A percentile compares a stretch with the other conserved stretches of the same genome.
Evolutionary conservation across 2,797 vertebrate species (phyloP).

Genomic region (Amblyraja radiata): DNA sequence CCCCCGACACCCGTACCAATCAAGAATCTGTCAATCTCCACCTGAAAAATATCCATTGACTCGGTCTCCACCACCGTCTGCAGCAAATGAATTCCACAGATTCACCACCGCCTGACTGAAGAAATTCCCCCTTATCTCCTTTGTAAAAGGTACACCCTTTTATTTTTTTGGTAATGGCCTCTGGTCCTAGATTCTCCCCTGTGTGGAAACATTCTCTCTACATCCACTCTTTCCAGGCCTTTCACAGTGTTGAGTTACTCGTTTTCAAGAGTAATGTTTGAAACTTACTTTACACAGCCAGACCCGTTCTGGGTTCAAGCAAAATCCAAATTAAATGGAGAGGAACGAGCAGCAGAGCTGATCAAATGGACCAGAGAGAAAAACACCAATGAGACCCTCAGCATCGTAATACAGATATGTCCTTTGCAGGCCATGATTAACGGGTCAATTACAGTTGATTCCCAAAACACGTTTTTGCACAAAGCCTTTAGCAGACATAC

Average conservation of each 20-base stretch:
- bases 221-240: too few relatives aligned
- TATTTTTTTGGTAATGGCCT: too few relatives aligned
- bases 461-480: neutral
- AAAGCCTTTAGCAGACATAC: neutral
- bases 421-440: neutral
- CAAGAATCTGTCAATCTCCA: too few relatives aligned
- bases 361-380: slow-evolving; percentile 19
- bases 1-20: too few relatives aligned
- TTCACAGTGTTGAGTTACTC: too few relatives aligned
- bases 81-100: too few relatives aligned
- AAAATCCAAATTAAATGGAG: neutral
- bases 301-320: neutral
- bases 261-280: neutral
- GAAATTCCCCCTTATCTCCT: too few relatives aligned
- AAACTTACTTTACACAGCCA: neutral
- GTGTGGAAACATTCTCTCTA: too few relatives aligned
- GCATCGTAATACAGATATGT: neutral
- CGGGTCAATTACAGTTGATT: slow-evolving; percentile 4
- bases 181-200: too few relatives aligned
- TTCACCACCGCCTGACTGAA: too few relatives aligned
- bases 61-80: neutral
- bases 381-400: neutral
- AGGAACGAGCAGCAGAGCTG: neutral
- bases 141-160: too few relatives aligned
- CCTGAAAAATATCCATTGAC: too few relatives aligned